Percentiles rank a stretch among this genome's conserved stretches.
Conservation (phyloP, 2,113 vertebrate genomes). For the Argyrosomus japonicus region DNA sequence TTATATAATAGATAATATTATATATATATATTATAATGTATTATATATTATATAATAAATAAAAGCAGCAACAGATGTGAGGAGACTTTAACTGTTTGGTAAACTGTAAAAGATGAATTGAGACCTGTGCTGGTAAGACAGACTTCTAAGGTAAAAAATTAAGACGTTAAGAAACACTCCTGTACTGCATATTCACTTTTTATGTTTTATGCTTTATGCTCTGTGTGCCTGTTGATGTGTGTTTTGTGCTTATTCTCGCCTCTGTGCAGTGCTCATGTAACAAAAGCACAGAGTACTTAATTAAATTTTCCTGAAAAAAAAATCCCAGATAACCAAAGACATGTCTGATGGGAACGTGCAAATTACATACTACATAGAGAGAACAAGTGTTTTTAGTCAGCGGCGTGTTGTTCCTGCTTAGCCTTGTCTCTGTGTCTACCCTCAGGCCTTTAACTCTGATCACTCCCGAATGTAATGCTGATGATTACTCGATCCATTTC, state of each 20-base stretch:
- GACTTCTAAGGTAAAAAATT: too few relatives aligned
- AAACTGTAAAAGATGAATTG: too few relatives aligned
- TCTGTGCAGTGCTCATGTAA: neutral
- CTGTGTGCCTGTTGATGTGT: neutral
- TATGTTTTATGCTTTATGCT: neutral
- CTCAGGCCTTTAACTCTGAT: conserved; percentile 16
- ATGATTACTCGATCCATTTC: neutral
- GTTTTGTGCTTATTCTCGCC: neutral
- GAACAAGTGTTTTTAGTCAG: conserved; percentile 28
- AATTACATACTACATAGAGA: neutral
- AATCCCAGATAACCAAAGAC: neutral
- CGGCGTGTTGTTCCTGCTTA: neutral
- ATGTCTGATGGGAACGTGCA: conserved; percentile 1
- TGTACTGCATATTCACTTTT: neutral
- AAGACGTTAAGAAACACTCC: neutral
- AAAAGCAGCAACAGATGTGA: too few relatives aligned
- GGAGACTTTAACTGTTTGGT: too few relatives aligned
- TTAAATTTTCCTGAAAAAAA: neutral
- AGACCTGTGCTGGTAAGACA: too few relatives aligned
- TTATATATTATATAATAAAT: too few relatives aligned
- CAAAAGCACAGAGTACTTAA: conserved; percentile 2
- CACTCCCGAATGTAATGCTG: neutral
- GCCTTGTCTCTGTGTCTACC: conserved; percentile 12
- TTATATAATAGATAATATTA: too few relatives aligned
- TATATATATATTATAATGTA: too few relatives aligned